Percentiles rank a stretch among this genome's conserved stretches.
Evolutionary conservation across 1,140 invertebrate genomes (phyloP).

Genomic region (Oscheius sp.): DNA sequence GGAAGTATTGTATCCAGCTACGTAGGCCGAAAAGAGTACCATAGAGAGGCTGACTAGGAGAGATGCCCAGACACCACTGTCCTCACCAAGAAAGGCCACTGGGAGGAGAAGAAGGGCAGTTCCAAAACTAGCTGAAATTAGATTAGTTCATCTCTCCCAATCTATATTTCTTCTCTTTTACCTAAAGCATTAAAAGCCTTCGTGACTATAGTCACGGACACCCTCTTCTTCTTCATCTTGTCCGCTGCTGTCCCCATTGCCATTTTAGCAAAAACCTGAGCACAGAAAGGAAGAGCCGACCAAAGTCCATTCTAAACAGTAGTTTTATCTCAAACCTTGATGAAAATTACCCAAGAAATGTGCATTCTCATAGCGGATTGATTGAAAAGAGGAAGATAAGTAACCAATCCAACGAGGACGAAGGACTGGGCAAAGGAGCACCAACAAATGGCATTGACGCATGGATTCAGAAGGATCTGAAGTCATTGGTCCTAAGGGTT

Average conservation of each 20-base stretch:
- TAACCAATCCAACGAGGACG: slow-evolving; percentile 32
- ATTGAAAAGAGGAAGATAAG: slow-evolving; percentile 41
- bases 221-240: slow-evolving; percentile 23
- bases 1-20: slow-evolving; percentile 40
- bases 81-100: slow-evolving; percentile 11
- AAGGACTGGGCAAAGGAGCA: slow-evolving; percentile 39
- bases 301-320: slow-evolving; percentile 33
- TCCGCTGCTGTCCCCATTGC: slow-evolving; percentile 28
- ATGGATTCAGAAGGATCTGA: slow-evolving; percentile 30
- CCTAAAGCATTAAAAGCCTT: slow-evolving; percentile 33
- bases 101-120: slow-evolving; percentile 16
- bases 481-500: background rate
- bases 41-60: slow-evolving; percentile 16
- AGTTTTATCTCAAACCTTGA: background rate
- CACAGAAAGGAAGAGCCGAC: slow-evolving; percentile 34
- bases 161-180: background rate
- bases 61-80: background rate
- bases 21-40: slow-evolving; percentile 38
- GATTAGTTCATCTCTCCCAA: too few relatives aligned
- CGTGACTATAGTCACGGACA: slow-evolving; percentile 26
- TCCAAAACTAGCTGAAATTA: slow-evolving; percentile 27
- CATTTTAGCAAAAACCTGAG: slow-evolving; percentile 36
- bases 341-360: slow-evolving; percentile 14
- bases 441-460: slow-evolving; percentile 32
- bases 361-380: slow-evolving; percentile 36